Conservation (phyloP, 2,797 vertebrate species). For the Cryptoprocta ferox region DNA sequence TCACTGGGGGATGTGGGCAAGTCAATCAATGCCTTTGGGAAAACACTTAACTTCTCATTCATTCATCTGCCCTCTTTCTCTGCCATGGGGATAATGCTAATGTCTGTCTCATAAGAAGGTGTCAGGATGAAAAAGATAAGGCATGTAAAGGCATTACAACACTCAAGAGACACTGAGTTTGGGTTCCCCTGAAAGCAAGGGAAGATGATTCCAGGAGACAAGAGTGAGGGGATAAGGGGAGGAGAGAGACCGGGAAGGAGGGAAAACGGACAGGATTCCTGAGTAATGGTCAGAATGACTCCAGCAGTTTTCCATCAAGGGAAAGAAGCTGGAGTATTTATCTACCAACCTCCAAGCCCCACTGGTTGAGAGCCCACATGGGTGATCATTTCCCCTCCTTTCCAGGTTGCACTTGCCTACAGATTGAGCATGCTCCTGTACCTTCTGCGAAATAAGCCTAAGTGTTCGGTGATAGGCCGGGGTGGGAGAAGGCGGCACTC, state of each 20-base stretch:
- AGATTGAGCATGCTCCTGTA: neutral
- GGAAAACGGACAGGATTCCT: neutral
- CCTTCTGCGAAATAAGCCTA: neutral
- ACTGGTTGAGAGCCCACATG: neutral
- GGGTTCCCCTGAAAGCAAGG: neutral
- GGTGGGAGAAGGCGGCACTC: no score
- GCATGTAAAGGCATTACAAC: neutral
- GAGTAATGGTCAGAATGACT: neutral
- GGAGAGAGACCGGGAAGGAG: accelerated
- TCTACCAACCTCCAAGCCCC: neutral
- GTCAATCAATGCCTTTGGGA: neutral
- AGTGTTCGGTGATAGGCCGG: neutral
- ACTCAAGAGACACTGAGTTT: neutral
- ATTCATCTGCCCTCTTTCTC: neutral
- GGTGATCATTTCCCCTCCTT: neutral
- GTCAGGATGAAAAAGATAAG: neutral
- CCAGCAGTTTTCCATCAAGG: neutral
- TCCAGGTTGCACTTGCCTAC: neutral
- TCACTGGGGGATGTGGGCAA: neutral
- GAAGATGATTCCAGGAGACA: neutral
- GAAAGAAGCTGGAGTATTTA: neutral
- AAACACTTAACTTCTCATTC: neutral
- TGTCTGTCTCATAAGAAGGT: neutral
- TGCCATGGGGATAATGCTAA: neutral
- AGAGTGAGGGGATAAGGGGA: neutral